A percentile compares a stretch with the other conserved stretches of the same genome.
Evolutionary conservation across 2,113 vertebrate species (phyloP).

Genomic region (Microtus ochrogaster): DNA sequence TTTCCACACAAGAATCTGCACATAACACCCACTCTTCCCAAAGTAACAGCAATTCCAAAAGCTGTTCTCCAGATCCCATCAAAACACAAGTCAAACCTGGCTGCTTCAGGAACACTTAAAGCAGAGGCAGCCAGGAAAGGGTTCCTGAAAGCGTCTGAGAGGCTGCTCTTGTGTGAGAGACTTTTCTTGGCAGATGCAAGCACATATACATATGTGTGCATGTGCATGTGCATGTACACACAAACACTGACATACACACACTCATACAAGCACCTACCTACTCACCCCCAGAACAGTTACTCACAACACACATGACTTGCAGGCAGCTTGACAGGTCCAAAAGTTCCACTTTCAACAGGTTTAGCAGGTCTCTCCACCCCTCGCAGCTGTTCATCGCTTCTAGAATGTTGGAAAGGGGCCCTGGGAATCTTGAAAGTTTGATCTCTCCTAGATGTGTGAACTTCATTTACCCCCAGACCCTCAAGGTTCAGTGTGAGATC

Average conservation of each 20-base stretch:
- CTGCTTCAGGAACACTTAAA: not conserved
- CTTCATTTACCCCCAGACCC: not conserved
- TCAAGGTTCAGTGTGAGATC: not conserved
- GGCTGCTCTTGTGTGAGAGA: not conserved
- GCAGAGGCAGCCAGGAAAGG: not conserved
- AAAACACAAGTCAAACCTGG: constrained; percentile 5
- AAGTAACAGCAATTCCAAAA: not conserved
- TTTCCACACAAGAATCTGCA: not conserved
- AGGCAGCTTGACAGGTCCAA: not conserved
- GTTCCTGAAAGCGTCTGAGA: not conserved
- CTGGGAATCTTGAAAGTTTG: not conserved
- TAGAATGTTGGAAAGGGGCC: not conserved
- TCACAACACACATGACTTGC: not conserved
- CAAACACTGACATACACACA: not conserved
- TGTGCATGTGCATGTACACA: not conserved
- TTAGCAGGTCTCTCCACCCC: not conserved
- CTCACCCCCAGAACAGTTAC: not conserved
- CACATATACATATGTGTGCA: not conserved
- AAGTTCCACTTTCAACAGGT: not conserved
- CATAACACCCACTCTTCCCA: not conserved
- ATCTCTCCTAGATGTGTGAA: not conserved
- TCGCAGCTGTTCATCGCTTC: not conserved
- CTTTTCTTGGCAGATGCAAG: not conserved
- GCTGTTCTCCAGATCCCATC: not conserved
- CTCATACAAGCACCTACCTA: not conserved